phyloP scores from a whole-genome alignment of 2,113 vertebrate genomes.

The Seriola aureovittata region DNA sequence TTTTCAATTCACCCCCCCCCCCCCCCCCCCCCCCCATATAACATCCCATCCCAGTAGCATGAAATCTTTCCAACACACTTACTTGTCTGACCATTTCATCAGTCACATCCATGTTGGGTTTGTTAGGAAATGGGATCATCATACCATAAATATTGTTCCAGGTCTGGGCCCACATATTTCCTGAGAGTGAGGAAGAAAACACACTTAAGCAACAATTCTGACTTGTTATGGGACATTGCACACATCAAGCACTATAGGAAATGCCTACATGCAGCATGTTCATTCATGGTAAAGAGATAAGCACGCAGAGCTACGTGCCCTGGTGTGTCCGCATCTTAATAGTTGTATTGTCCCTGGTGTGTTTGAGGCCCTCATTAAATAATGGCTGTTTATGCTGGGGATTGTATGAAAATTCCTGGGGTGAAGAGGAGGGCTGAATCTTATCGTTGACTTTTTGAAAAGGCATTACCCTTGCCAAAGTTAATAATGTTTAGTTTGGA shows the following conservation, averaged over 20 bases:
- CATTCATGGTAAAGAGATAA: constrained; percentile 35
- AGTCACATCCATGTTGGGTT: constrained; percentile 93
- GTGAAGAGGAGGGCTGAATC: too few relatives aligned
- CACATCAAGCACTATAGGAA: constrained; percentile 37
- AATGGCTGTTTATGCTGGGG: neutral
- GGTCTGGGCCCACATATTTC: constrained; percentile 98
- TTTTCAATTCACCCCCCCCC: too few relatives aligned
- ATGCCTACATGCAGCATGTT: constrained; percentile 19
- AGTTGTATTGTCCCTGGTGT: neutral
- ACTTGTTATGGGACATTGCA: neutral
- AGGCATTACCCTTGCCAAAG: neutral
- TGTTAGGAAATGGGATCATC: constrained; percentile 93
- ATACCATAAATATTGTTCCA: constrained; percentile 95
- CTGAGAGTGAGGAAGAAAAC: constrained; percentile 79
- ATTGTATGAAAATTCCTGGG: neutral
- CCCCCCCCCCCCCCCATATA: neutral
- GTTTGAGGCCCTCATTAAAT: neutral
- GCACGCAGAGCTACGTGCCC: neutral
- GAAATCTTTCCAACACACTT: constrained; percentile 42
- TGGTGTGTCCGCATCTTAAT: constrained; percentile 1
- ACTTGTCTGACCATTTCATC: constrained; percentile 88
- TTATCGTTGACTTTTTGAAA: neutral
- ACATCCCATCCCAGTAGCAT: neutral
- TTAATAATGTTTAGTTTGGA: neutral
- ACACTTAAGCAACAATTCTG: constrained; percentile 30